Percentiles rank a stretch among this genome's conserved stretches.
Evolutionary conservation across 2,113 vertebrate species (phyloP).

Genomic region (Plotosus lineatus): DNA sequence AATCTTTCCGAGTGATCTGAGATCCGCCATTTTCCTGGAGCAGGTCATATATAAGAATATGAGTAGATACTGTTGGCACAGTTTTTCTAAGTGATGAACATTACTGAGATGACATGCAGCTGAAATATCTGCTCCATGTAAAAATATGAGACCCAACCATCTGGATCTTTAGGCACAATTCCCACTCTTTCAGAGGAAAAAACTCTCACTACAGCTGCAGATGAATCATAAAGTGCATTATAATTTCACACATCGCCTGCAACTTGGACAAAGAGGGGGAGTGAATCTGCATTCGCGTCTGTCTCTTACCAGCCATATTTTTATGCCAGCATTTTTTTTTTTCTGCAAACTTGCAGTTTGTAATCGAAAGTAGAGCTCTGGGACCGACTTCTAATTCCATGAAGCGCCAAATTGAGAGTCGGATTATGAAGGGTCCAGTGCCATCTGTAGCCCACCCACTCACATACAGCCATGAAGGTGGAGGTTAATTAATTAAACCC

Average conservation of each 20-base stretch:
- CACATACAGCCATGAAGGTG: conserved; percentile 47
- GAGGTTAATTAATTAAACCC: conserved; percentile 65
- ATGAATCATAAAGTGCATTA: conserved; percentile 42
- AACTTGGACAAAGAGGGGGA: conserved; percentile 34
- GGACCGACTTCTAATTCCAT: conserved; percentile 54
- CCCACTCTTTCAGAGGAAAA: conserved; percentile 28
- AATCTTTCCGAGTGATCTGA: not conserved
- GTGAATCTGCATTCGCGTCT: conserved; percentile 29
- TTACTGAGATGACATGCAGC: not conserved
- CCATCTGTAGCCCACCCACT: conserved; percentile 67
- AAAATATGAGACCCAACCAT: conserved; percentile 36
- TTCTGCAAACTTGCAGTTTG: conserved; percentile 48
- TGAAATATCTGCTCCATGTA: conserved; percentile 25
- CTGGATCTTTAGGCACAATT: conserved; percentile 49
- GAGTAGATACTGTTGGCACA: not conserved
- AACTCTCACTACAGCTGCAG: conserved; percentile 32
- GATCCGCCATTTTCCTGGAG: not conserved
- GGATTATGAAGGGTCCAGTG: conserved; percentile 52
- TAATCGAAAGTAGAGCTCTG: conserved; percentile 43
- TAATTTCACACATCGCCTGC: conserved; percentile 39
- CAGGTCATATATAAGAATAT: not conserved
- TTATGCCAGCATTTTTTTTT: conserved; percentile 40
- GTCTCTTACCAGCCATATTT: conserved; percentile 21
- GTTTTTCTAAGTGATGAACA: conserved; percentile 24
- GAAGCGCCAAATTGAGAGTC: conserved; percentile 59